These are phyloP conservation scores for Cantharis rustica DNA, from an alignment of 2,888 invertebrate species.

Conservation along the genomic window DNA sequence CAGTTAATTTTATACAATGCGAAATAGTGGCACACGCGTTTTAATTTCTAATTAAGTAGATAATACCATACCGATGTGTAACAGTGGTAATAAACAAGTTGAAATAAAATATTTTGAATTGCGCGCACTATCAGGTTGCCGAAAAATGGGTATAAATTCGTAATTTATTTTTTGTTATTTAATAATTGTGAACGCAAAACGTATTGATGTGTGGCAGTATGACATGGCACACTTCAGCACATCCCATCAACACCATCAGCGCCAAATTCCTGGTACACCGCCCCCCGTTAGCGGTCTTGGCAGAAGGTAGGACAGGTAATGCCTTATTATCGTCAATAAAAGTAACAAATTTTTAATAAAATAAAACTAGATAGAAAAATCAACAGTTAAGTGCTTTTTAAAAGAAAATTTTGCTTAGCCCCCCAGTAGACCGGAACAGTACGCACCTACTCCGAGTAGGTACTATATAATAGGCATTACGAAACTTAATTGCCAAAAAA, in stretches of 20 bases:
- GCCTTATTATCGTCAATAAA: conserved; percentile 13
- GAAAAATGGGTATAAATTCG: neutral
- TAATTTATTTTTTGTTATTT: neutral
- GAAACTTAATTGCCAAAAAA: too few relatives aligned
- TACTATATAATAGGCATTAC: too few relatives aligned
- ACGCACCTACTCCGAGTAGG: neutral
- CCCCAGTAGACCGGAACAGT: neutral
- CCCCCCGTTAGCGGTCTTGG: conserved; percentile 27
- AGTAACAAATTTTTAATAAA: neutral
- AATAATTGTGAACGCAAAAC: conserved; percentile 10
- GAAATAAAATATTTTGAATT: neutral
- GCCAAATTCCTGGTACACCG: conserved; percentile 1
- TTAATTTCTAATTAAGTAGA: neutral
- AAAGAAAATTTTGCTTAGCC: neutral
- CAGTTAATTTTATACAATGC: neutral
- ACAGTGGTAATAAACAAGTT: neutral
- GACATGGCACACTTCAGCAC: conserved; percentile 37
- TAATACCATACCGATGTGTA: neutral
- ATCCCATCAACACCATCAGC: conserved; percentile 22
- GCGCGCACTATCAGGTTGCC: neutral
- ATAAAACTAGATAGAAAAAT: neutral
- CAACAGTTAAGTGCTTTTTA: neutral
- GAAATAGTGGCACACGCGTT: neutral
- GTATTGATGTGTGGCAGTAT: conserved; percentile 27
- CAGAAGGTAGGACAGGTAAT: conserved; percentile 43